A percentile compares a stretch with the other conserved stretches of the same genome.
These are phyloP conservation scores for Agriopis aurantiaria DNA, from an alignment of 2,888 invertebrate species.

Conservation along the genomic window DNA sequence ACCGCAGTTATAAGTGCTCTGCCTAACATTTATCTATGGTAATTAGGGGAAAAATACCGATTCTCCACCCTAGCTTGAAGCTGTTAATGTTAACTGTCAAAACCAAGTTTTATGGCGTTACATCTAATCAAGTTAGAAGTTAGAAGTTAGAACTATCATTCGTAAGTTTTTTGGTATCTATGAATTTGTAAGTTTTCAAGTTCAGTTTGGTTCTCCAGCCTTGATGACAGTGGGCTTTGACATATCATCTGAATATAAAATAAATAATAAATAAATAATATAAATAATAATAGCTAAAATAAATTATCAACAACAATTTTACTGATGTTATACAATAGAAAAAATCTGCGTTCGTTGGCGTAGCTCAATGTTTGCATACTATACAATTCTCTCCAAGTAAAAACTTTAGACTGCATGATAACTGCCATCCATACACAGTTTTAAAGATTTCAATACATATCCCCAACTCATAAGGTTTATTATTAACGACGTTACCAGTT, in stretches of 20 bases:
- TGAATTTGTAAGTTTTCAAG: too few relatives aligned
- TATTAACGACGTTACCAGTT: conserved; percentile 44
- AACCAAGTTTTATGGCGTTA: too few relatives aligned
- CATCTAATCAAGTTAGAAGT: too few relatives aligned
- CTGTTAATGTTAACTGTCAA: too few relatives aligned
- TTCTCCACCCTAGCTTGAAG: too few relatives aligned
- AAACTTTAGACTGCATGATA: conserved; percentile 19
- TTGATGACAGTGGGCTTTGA: background rate
- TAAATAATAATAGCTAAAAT: too few relatives aligned
- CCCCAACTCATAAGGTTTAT: conserved; percentile 32
- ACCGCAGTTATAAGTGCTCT: background rate
- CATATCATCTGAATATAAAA: background rate
- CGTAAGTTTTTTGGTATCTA: too few relatives aligned
- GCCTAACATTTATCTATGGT: background rate
- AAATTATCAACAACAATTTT: background rate
- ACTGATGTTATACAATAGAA: background rate
- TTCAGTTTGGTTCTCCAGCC: too few relatives aligned
- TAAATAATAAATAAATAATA: too few relatives aligned
- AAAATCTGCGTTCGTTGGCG: background rate
- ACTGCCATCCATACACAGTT: conserved; percentile 3
- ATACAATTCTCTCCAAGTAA: conserved; percentile 32
- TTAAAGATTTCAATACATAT: conserved; percentile 36
- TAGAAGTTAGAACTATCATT: too few relatives aligned
- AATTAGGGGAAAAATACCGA: too few relatives aligned
- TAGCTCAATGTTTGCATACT: conserved; percentile 17